These are phyloP conservation scores for Naja naja DNA, from an alignment of 2,113 vertebrate species.

Conservation along the genomic window DNA sequence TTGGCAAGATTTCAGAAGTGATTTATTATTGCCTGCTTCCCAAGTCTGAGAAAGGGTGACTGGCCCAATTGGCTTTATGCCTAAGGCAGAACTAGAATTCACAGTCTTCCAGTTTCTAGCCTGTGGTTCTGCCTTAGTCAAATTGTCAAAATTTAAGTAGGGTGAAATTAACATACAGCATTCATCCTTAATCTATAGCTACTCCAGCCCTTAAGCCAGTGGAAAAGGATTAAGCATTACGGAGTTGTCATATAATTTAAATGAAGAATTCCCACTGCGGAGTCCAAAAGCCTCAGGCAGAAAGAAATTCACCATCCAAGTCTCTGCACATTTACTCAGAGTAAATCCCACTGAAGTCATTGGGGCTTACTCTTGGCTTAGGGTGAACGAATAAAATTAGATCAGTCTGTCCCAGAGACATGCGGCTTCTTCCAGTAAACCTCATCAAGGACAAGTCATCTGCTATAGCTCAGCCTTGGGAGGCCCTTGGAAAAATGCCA, in stretches of 20 bases:
- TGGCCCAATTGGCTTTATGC: neutral
- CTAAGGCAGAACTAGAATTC: neutral
- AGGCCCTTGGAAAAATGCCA: neutral
- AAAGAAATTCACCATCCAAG: neutral
- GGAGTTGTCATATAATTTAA: neutral
- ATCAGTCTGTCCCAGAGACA: neutral
- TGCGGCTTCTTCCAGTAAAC: neutral
- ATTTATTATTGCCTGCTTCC: neutral
- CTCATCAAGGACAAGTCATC: neutral
- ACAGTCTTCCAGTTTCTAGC: neutral
- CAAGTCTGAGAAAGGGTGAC: neutral
- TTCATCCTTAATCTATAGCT: neutral
- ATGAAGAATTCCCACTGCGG: neutral
- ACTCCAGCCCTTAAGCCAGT: neutral
- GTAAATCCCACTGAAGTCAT: neutral
- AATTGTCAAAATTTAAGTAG: neutral
- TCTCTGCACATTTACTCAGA: neutral
- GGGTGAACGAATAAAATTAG: neutral
- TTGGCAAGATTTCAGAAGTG: neutral
- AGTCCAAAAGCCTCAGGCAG: neutral
- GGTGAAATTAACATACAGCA: neutral
- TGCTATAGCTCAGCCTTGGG: neutral
- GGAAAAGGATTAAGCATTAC: neutral
- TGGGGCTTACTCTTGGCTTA: neutral
- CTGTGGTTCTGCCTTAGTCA: neutral